Conservation (phyloP, 1,140 invertebrate species). For the Temnothorax longispinosus region DNA sequence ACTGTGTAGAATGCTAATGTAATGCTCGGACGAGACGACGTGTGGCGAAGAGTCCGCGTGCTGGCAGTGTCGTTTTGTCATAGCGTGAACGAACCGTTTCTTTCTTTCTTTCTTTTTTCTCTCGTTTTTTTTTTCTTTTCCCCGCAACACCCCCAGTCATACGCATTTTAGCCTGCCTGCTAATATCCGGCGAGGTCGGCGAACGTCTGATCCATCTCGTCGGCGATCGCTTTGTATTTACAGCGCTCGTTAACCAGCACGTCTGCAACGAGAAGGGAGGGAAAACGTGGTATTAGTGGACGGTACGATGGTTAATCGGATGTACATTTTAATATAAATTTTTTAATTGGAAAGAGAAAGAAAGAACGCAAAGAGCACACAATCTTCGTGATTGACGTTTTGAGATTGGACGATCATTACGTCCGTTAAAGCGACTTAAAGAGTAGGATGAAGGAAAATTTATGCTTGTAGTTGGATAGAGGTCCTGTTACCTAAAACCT, state of each 20-base stretch:
- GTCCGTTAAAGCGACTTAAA: background rate
- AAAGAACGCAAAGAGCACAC: constrained; percentile 23
- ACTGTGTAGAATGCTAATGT: constrained; percentile 40
- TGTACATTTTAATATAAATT: constrained; percentile 32
- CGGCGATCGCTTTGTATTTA: constrained; percentile 98
- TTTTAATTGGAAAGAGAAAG: constrained; percentile 63
- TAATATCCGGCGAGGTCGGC: constrained; percentile 97
- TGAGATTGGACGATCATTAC: background rate
- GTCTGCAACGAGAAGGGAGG: constrained; percentile 89
- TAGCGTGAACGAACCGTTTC: constrained; percentile 62
- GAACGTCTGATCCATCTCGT: constrained; percentile 98
- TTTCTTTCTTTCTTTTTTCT: constrained; percentile 21
- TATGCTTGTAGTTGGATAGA: background rate
- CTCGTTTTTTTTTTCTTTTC: background rate
- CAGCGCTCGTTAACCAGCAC: constrained; percentile 98
- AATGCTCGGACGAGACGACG: constrained; percentile 35
- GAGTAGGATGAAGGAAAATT: background rate
- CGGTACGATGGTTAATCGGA: constrained; percentile 61
- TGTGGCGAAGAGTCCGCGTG: constrained; percentile 67
- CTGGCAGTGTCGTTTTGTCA: constrained; percentile 71
- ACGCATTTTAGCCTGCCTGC: constrained; percentile 63
- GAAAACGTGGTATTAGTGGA: constrained; percentile 71
- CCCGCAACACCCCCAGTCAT: constrained; percentile 32
- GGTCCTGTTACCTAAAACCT: background rate
- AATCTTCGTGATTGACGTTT: background rate